phyloP scores from a whole-genome alignment of 2,797 vertebrate genomes.

The Crax fasciolata region DNA sequence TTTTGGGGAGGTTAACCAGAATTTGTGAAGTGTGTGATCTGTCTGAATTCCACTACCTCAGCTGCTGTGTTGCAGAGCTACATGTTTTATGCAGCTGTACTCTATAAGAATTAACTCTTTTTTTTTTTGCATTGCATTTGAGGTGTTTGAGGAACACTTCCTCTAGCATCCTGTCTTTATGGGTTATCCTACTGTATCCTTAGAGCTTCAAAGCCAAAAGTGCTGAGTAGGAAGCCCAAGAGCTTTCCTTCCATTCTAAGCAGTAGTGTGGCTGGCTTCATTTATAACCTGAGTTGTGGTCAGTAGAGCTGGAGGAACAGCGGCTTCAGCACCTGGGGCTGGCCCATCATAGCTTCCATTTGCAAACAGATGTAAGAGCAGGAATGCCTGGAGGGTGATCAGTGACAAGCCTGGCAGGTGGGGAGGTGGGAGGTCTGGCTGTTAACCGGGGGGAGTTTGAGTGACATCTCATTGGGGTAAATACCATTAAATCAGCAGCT shows the following conservation, averaged over 20 bases:
- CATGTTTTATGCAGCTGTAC: not conserved
- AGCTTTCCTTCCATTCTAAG: not conserved
- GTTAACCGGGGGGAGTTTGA: not conserved
- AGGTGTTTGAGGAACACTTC: not conserved
- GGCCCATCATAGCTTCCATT: accelerated
- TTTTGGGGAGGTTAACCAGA: not conserved
- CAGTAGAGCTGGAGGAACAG: not conserved
- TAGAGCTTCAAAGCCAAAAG: not conserved
- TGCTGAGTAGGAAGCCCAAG: not conserved
- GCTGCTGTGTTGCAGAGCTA: not conserved
- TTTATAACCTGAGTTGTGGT: not conserved
- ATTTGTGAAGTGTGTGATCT: not conserved
- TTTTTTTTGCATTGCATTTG: not conserved
- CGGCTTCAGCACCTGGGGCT: not conserved
- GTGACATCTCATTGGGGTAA: not conserved
- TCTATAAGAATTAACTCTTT: not conserved
- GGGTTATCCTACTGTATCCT: too few relatives aligned
- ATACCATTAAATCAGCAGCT: not conserved
- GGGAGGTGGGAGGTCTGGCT: not conserved
- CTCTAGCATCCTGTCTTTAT: accelerated
- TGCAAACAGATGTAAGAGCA: not conserved
- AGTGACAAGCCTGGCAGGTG: accelerated
- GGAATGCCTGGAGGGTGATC: not conserved
- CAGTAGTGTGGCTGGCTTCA: accelerated
- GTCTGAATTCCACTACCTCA: not conserved